Evolutionary conservation across 1,140 invertebrate genomes (phyloP), one percentile per base, ranked within the genome.

Genomic region (Calliphora vicina): DNA sequence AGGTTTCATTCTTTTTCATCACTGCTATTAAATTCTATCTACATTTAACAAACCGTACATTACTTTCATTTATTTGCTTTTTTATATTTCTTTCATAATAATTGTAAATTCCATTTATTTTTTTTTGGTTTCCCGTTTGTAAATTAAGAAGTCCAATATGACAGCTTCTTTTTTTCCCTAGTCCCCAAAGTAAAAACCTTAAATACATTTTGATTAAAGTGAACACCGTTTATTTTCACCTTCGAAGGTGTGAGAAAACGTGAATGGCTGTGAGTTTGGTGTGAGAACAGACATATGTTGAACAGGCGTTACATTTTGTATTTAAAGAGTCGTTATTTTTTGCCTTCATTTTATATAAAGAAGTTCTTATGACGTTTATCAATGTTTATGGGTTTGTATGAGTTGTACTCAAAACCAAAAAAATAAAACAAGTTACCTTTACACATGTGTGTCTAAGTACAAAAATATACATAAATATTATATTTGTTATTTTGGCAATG

Each of bases 401-500:
- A 50, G 15, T n/a, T 35, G 35, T n/a, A 50, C 45, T 50, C 45
- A 50, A 5, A 43, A n/a, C n/a, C n/a, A n/a, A n/a, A n/a, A n/a
- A n/a, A n/a, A n/a, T n/a, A n/a, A n/a, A n/a, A n/a, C n/a, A n/a
- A n/a, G 35, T 35, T 35, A 35, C 35, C 35, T 35, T 35, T 35
- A 35, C 35, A 35, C 35, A 35, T 35, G 35, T 35, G 35, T 35
- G 35, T 35, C 35, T 35, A 35, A 35, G 35, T 35, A 35, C 0
- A 35, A 35, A 35, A 35, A 8, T 35, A 35, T 35, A 35, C 35
- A 57, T 57, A 57, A 57, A 57, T 57, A 57, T 57, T 57, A n/a
- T 57, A 57, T 57, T 57, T 57, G 50, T 57, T 57, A 57, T 57
- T 67, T 67, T 67, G 61, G 61, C 61, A 67, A 67, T 67, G 61